These are phyloP conservation scores for Lithophane leautieri DNA, from an alignment of 2,888 invertebrate genomes.

Conservation along the genomic window DNA sequence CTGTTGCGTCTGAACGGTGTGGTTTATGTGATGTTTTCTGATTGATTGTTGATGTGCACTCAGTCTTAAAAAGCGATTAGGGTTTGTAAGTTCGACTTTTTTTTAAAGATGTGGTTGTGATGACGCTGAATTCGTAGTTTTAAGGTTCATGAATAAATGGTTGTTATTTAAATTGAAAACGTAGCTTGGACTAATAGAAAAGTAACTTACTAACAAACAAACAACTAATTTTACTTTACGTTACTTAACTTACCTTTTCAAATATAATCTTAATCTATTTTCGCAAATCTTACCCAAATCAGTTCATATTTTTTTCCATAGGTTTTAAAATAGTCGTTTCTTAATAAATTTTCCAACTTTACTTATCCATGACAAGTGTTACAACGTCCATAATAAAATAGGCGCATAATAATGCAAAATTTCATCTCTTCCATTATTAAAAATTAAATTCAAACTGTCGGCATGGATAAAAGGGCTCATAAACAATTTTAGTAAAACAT, in stretches of 20 bases:
- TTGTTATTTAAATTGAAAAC: not conserved
- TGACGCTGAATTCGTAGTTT: not conserved
- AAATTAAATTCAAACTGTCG: conserved; percentile 75
- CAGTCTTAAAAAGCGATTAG: conserved; percentile 34
- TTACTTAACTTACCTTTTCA: no score
- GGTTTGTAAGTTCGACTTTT: not conserved
- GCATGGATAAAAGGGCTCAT: conserved; percentile 77
- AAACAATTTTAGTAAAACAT: conserved; percentile 75
- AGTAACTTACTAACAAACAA: no score
- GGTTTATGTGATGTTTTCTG: conserved; percentile 57
- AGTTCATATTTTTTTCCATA: not conserved
- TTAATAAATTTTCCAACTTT: not conserved
- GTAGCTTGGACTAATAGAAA: not conserved
- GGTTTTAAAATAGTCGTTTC: not conserved
- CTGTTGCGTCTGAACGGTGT: conserved; percentile 58
- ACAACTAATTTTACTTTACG: no score
- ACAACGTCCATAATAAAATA: not conserved
- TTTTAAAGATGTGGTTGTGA: not conserved
- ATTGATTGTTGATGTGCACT: conserved; percentile 33
- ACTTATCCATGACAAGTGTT: not conserved
- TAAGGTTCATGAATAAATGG: no score
- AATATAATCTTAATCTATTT: no score
- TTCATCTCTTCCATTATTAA: conserved; percentile 36
- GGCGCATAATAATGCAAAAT: conserved; percentile 22
- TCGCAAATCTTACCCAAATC: not conserved